These are phyloP conservation scores for Spatulosminthurus flaviceps DNA, from an alignment of 2,888 invertebrate species.

Conservation along the genomic window DNA sequence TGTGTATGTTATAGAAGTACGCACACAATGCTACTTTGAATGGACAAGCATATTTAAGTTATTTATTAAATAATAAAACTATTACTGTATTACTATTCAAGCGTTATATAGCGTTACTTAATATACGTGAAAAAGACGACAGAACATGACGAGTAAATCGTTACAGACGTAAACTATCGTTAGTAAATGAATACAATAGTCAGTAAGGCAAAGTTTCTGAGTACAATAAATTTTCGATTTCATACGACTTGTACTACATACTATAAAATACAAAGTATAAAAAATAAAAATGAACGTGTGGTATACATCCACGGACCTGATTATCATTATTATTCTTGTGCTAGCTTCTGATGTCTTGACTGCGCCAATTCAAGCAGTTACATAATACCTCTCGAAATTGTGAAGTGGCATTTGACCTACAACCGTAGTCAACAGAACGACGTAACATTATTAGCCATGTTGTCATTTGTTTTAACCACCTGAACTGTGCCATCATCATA, in stretches of 20 bases:
- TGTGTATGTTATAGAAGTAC: not conserved
- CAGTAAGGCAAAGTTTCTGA: not conserved
- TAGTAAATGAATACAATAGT: conserved; percentile 12
- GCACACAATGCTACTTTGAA: not conserved
- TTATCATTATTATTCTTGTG: not conserved
- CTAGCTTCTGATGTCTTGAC: too few species aligned
- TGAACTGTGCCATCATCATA: too few species aligned
- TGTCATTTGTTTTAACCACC: too few species aligned
- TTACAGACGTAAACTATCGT: not conserved
- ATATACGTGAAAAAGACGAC: conserved; percentile 14
- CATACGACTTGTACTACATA: conserved; percentile 1
- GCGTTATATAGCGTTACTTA: not conserved
- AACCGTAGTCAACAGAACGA: too few species aligned
- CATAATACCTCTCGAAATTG: too few species aligned
- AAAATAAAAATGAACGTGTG: not conserved
- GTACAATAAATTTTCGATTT: conserved; percentile 12
- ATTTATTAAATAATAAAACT: not conserved
- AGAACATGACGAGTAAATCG: not conserved
- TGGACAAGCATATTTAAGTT: not conserved
- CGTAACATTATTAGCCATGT: too few species aligned
- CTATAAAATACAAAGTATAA: not conserved
- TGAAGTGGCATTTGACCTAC: too few species aligned
- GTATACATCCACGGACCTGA: not conserved
- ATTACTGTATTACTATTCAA: not conserved
- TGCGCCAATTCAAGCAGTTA: too few species aligned